Evolutionary conservation across 2,888 invertebrate genomes (phyloP).

Genomic region (Tetanocera ferruginea): DNA sequence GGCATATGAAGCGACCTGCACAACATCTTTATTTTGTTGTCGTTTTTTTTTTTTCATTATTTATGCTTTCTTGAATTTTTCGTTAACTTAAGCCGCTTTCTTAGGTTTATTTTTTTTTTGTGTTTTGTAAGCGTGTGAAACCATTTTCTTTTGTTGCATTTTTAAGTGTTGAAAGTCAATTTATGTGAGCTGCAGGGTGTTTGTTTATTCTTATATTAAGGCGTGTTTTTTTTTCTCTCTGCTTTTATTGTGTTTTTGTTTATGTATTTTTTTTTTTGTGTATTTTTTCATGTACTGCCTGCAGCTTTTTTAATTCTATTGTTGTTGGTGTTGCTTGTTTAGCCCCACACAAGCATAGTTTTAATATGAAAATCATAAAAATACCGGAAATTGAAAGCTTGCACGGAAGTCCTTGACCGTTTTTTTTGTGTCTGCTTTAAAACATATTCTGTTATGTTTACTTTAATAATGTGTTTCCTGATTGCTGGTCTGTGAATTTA

Average conservation of each 20-base stretch:
- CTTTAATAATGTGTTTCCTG: too few relatives aligned
- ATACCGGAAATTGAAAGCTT: constrained; percentile 39
- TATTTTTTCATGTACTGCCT: too few relatives aligned
- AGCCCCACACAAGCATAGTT: neutral
- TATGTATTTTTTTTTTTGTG: too few relatives aligned
- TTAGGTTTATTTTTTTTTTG: neutral
- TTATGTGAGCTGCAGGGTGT: neutral
- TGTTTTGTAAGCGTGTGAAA: neutral
- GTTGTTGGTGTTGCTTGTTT: constrained; percentile 7
- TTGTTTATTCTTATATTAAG: neutral
- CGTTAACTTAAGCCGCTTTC: neutral
- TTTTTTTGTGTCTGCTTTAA: neutral
- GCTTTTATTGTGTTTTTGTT: too few relatives aligned
- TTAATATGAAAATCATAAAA: constrained; percentile 37
- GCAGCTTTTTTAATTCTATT: neutral
- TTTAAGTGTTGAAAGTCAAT: constrained; percentile 22
- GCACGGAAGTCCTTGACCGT: constrained; percentile 24
- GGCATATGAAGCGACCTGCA: neutral
- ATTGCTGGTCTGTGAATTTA: too few relatives aligned
- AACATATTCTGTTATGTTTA: neutral
- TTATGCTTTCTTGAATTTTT: neutral
- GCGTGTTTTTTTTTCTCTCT: too few relatives aligned
- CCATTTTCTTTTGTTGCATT: neutral
- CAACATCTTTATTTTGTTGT: neutral
- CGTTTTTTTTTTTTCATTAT: neutral